phyloP scores from a whole-genome alignment of 2,113 vertebrate species.

The Dromaius novaehollandiae region DNA sequence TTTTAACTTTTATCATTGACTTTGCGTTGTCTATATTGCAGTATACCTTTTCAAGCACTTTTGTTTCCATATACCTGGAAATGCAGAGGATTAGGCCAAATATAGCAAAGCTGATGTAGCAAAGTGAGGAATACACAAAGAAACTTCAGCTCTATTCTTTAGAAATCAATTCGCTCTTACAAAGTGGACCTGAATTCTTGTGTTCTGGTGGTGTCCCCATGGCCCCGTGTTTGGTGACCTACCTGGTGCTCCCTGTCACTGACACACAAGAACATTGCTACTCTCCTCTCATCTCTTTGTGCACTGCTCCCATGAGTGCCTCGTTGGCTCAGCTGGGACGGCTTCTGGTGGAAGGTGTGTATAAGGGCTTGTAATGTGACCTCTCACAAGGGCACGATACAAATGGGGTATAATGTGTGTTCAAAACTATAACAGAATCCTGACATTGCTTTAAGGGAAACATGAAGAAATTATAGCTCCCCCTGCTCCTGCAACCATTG shows the following conservation, averaged over 20 bases:
- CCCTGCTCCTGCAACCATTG: no score
- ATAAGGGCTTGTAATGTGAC: neutral
- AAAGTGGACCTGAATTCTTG: neutral
- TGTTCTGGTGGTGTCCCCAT: neutral
- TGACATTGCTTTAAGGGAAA: neutral
- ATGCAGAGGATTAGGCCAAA: neutral
- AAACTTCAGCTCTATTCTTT: neutral
- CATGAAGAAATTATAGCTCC: neutral
- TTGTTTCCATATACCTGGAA: neutral
- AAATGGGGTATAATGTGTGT: neutral
- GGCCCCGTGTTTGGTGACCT: neutral
- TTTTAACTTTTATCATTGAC: neutral
- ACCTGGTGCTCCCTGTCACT: neutral
- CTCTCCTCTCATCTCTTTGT: rapidly evolving
- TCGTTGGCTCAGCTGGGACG: rapidly evolving
- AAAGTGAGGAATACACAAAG: neutral
- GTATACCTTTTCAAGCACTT: neutral
- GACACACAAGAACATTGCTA: neutral
- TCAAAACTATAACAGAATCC: neutral
- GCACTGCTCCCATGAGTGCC: neutral
- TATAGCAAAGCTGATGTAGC: neutral
- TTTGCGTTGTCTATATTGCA: neutral
- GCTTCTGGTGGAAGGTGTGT: neutral
- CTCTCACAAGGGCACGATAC: neutral
- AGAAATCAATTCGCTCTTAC: neutral